A percentile compares a stretch with the other conserved stretches of the same genome.
phyloP scores from a whole-genome alignment of 2,888 invertebrate species.

The Phlogophora meticulosa region DNA sequence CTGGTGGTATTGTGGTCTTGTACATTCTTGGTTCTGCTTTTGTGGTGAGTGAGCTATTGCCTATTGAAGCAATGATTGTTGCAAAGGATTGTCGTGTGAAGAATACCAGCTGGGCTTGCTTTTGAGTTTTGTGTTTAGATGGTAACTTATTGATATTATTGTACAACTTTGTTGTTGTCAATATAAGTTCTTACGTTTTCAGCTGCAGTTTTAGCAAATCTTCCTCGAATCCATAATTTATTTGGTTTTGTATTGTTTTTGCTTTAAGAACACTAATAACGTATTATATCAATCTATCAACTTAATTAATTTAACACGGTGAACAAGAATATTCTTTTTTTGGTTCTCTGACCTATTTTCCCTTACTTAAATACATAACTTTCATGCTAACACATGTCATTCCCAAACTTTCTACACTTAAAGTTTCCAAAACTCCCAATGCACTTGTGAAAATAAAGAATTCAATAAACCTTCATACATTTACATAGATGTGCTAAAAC shows the following conservation, averaged over 20 bases:
- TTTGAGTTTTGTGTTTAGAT: background rate
- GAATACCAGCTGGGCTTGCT: background rate
- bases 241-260: too few species aligned
- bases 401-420: slow-evolving; percentile 30
- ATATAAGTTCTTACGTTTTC: too few species aligned
- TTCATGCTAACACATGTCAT: background rate
- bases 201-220: too few species aligned
- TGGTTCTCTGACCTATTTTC: too few species aligned
- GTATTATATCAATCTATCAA: too few species aligned
- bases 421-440: slow-evolving; percentile 18
- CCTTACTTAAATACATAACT: background rate
- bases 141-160: too few species aligned
- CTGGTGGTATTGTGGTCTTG: slow-evolving; percentile 21
- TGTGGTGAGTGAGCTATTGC: background rate
- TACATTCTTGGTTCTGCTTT: slow-evolving; percentile 16
- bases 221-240: too few species aligned
- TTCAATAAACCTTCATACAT: slow-evolving; percentile 28
- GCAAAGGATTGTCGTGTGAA: background rate
- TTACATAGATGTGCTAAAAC: slow-evolving; percentile 53
- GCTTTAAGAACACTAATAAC: too few species aligned
- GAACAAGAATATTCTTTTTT: too few species aligned
- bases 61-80: background rate
- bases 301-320: too few species aligned
- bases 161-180: too few species aligned
- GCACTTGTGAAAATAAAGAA: slow-evolving; percentile 40